These are phyloP conservation scores for Phoebastria nigripes DNA, from an alignment of 2,797 vertebrate species.

Conservation along the genomic window DNA sequence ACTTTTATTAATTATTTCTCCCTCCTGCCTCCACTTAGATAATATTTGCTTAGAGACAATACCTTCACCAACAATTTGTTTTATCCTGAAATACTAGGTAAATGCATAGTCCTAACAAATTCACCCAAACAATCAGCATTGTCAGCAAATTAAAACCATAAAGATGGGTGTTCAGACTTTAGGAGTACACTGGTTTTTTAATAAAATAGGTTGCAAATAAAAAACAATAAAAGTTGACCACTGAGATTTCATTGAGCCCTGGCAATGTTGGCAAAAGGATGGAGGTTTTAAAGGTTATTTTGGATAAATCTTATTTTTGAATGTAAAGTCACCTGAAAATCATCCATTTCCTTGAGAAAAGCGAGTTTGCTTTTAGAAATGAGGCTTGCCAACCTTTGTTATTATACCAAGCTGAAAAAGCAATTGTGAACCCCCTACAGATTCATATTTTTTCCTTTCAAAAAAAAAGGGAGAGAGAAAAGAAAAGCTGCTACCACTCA, in stretches of 20 bases:
- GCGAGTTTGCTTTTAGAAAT: background rate
- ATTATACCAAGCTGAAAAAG: background rate
- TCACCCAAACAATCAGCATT: background rate
- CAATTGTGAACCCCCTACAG: background rate
- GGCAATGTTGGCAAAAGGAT: background rate
- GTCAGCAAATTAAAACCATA: background rate
- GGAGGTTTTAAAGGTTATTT: background rate
- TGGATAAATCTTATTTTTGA: background rate
- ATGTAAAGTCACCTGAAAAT: background rate
- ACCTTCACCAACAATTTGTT: background rate
- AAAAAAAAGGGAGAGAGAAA: background rate
- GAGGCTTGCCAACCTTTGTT: background rate
- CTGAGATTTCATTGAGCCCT: background rate
- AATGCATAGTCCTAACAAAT: background rate
- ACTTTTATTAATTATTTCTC: background rate
- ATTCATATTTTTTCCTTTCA: background rate
- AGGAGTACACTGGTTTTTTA: background rate
- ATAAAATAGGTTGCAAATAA: background rate
- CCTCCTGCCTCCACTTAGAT: background rate
- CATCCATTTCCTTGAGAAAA: background rate
- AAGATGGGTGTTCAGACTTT: background rate
- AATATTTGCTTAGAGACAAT: background rate
- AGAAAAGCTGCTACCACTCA: background rate
- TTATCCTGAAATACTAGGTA: background rate
- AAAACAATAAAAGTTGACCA: background rate